A percentile compares a stretch with the other conserved stretches of the same genome.
Conservation (phyloP, 2,888 invertebrate species). For the Labia minor region DNA sequence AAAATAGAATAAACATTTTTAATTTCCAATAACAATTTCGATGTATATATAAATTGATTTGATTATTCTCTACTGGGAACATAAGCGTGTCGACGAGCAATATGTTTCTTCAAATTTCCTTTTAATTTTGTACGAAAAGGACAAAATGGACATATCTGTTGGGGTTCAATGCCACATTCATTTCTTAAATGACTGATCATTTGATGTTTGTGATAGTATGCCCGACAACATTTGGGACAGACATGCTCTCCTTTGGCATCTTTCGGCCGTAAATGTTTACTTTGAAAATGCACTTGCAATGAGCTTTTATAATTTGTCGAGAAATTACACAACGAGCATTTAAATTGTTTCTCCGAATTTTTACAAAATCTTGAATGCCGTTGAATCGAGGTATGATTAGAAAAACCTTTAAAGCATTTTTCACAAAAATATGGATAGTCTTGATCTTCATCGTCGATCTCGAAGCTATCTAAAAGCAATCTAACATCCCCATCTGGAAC, state of each 20-base stretch:
- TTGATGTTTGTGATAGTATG: not conserved
- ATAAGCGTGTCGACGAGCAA: slow-evolving; percentile 23
- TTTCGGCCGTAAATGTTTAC: not conserved
- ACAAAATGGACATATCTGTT: slow-evolving; percentile 36
- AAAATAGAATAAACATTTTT: too few species aligned
- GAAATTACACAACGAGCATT: not conserved
- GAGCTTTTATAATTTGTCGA: slow-evolving; percentile 6
- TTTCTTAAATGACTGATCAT: slow-evolving; percentile 32
- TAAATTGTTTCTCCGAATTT: not conserved
- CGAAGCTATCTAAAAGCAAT: too few species aligned
- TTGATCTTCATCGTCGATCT: not conserved
- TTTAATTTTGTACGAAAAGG: slow-evolving; percentile 23
- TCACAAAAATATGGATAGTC: not conserved
- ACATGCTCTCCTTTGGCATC: not conserved
- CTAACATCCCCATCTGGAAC: not conserved
- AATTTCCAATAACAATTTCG: too few species aligned
- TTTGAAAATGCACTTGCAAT: not conserved
- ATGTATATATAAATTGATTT: too few species aligned
- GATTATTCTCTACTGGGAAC: too few species aligned
- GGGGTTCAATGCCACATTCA: slow-evolving; percentile 36
- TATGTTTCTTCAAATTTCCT: slow-evolving; percentile 25
- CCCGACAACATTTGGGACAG: not conserved
- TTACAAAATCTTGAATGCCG: not conserved
- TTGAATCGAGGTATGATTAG: not conserved
- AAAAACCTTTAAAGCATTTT: not conserved